Evolutionary conservation across 1,140 invertebrate species (phyloP), one percentile per base, ranked within the genome.

Genomic region (Oryzaephilus surinamensis): DNA sequence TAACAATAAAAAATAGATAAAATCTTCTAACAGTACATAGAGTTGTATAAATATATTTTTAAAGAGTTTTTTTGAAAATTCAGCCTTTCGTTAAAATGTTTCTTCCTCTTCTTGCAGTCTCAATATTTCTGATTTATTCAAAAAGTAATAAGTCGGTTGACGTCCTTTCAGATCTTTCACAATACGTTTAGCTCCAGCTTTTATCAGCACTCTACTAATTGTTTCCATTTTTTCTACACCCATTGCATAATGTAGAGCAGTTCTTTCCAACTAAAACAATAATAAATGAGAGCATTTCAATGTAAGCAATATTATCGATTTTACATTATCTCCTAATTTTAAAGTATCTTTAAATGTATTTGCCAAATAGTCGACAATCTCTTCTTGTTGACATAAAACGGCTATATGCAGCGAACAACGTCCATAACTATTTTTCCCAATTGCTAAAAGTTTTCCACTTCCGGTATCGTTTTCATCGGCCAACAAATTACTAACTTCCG

Each of bases 61-160:
- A n/a, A n/a, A n/a, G n/a, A n/a, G n/a, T n/a, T n/a, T n/a, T n/a
- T n/a, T n/a, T n/a, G n/a, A n/a, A n/a, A n/a, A n/a, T n/a, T n/a
- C n/a, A n/a, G n/a, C n/a, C n/a, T n/a, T n/a, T n/a, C n/a, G n/a
- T 51, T 58, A 64, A 46, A 64, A 71, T 6, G 68, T 62, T 52
- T 82, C 74, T 54, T 88, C 83, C 60, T 90, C 83, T 54, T 86
- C 81, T 61, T 87, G 81, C n/a, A 89, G 69, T 35, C 75, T 67
- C 31, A 81, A 61, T 48, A 92, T 89, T 44, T 91, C 87, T 6
- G 82, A 79, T 63, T 88, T 87, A 54, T 91, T 90, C 73, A 91
- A 85, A 54, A 87, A 92, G 59, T 91, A 93, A 61, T 88, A 91
- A n/a, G 81, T 84, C 1, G 87, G 84, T 55, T 89, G 84, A 31